Conservation (phyloP, 2,113 vertebrate genomes). For the Cyprinodon brontotheroides region DNA sequence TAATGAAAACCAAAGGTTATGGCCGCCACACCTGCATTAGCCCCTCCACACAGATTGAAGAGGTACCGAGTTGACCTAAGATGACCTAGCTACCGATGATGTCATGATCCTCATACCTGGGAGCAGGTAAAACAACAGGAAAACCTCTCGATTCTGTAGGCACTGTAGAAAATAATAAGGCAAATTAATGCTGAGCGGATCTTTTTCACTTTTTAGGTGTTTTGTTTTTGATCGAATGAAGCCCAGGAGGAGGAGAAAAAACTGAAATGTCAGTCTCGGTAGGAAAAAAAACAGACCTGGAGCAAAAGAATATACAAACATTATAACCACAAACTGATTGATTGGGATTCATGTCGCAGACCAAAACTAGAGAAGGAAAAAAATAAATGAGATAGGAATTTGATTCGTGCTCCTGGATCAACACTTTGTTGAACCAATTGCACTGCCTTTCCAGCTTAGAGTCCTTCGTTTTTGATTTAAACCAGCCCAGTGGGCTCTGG, state of each 20-base stretch:
- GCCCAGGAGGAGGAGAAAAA: slow-evolving; percentile 96
- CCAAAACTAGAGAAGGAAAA: not conserved
- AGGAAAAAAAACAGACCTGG: slow-evolving; percentile 39
- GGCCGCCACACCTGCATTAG: too few species aligned
- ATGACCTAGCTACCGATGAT: slow-evolving; percentile 94
- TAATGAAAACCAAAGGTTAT: not conserved
- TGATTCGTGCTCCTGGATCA: too few species aligned
- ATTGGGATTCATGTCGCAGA: too few species aligned
- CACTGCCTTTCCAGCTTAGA: too few species aligned
- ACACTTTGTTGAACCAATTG: too few species aligned
- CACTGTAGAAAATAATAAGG: not conserved
- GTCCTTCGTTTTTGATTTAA: too few species aligned
- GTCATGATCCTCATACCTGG: slow-evolving; percentile 98
- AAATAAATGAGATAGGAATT: not conserved
- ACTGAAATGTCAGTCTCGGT: slow-evolving; percentile 91
- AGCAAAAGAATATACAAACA: not conserved
- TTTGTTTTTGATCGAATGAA: slow-evolving; percentile 96
- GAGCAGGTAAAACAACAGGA: slow-evolving; percentile 86
- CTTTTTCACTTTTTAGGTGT: slow-evolving; percentile 82
- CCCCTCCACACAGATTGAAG: slow-evolving; percentile 87
- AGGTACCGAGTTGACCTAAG: slow-evolving; percentile 96
- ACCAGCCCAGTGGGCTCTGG: too few species aligned
- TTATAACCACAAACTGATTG: not conserved
- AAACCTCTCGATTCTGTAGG: not conserved
- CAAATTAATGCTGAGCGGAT: not conserved